Conservation (phyloP, 2,113 vertebrate species). For the Glaucidium brasilianum region DNA sequence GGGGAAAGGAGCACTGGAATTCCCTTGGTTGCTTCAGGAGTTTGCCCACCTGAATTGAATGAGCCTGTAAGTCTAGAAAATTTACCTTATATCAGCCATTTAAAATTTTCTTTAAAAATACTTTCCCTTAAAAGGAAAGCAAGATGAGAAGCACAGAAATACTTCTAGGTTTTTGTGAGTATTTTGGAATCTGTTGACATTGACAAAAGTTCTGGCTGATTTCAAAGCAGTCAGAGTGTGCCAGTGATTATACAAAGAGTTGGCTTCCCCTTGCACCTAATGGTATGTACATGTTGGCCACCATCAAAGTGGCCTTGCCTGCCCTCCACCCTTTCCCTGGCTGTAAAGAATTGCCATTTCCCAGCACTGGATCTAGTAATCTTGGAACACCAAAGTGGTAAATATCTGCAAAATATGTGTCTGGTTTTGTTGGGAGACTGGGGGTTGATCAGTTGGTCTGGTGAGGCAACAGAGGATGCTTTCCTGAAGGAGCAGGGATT, state of each 20-base stretch:
- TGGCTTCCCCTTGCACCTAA: background rate
- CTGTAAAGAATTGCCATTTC: background rate
- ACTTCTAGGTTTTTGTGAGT: background rate
- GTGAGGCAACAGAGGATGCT: background rate
- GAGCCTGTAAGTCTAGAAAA: slow-evolving; percentile 51
- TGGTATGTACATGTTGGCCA: background rate
- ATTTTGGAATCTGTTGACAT: background rate
- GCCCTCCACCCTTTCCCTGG: background rate
- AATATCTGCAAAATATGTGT: background rate
- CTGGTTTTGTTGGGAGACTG: background rate
- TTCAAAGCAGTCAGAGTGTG: background rate
- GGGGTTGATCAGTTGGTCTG: background rate
- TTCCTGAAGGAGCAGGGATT: too few species aligned
- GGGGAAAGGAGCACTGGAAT: slow-evolving; percentile 18
- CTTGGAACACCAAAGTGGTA: background rate
- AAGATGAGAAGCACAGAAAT: background rate
- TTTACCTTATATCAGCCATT: background rate
- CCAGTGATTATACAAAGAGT: background rate
- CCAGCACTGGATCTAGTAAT: background rate
- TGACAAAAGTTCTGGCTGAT: background rate
- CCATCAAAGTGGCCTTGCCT: background rate
- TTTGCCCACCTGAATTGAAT: background rate
- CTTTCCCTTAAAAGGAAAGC: background rate
- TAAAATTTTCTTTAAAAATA: background rate
- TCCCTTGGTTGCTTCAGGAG: background rate